Evolutionary conservation across 2,888 invertebrate genomes (phyloP).

Genomic region (Phyto melanocephala): DNA sequence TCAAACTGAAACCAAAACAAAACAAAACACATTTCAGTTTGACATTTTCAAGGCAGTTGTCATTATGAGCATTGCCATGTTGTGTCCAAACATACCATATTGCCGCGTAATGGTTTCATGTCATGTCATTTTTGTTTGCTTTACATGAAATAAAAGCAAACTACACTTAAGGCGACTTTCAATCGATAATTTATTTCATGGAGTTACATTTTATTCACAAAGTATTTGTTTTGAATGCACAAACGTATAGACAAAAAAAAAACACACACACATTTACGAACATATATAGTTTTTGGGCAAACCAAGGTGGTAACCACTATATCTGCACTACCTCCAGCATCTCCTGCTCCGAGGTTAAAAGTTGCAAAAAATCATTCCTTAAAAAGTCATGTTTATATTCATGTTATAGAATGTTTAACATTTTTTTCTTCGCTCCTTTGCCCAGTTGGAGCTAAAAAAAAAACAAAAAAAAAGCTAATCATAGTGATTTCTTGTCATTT

Average conservation of each 20-base stretch:
- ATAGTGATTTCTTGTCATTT: constrained; percentile 14
- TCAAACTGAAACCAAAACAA: neutral
- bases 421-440: constrained; percentile 2
- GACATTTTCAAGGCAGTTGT: constrained; percentile 59
- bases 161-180: constrained; percentile 22
- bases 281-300: constrained; percentile 18
- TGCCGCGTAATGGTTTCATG: constrained; percentile 31
- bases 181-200: constrained; percentile 41
- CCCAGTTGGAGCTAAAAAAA: constrained; percentile 29
- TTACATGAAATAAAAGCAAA: neutral
- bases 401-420: constrained; percentile 37
- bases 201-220: constrained; percentile 5
- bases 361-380: constrained; percentile 24
- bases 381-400: constrained; percentile 42
- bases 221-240: neutral
- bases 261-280: no score
- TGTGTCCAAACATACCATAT: neutral
- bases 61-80: constrained; percentile 38
- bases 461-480: no score
- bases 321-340: neutral
- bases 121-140: constrained; percentile 36
- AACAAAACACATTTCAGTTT: constrained; percentile 19
- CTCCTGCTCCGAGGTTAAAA: neutral
- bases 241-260: neutral
- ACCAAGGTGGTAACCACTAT: constrained; percentile 15